phyloP scores from a whole-genome alignment of 1,140 invertebrate species.

The Psix sp. region DNA sequence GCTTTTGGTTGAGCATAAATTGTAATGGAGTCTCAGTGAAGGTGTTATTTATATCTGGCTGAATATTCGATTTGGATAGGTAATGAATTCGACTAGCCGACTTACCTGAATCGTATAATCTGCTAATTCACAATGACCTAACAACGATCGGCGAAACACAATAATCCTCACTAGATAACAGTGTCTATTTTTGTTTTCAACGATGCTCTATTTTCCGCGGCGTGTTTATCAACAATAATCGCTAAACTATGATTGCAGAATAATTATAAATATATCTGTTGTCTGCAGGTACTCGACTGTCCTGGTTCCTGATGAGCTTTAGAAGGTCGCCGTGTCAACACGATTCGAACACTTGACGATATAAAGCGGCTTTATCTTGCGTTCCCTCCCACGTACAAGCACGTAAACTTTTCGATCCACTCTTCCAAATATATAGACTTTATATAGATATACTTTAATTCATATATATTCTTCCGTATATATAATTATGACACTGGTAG shows the following conservation, averaged over 20 bases:
- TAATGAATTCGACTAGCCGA: neutral
- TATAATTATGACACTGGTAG: constrained; percentile 54
- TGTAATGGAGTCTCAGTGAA: too few species aligned
- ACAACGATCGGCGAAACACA: constrained; percentile 37
- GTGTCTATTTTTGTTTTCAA: constrained; percentile 16
- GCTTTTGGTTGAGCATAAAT: too few species aligned
- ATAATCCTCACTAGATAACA: constrained; percentile 51
- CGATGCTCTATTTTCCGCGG: constrained; percentile 30
- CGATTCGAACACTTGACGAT: constrained; percentile 37
- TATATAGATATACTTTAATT: constrained; percentile 54
- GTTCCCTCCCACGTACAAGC: constrained; percentile 29
- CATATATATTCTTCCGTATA: constrained; percentile 57
- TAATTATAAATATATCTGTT: constrained; percentile 74
- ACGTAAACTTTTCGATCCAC: constrained; percentile 44
- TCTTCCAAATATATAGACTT: constrained; percentile 58
- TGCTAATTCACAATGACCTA: constrained; percentile 27
- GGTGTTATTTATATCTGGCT: too few species aligned
- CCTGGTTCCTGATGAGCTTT: constrained; percentile 68
- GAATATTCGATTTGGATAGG: neutral
- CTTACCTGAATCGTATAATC: constrained; percentile 42
- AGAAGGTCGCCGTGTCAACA: constrained; percentile 48
- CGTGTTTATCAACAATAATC: constrained; percentile 38
- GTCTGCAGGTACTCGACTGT: constrained; percentile 72
- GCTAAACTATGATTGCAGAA: constrained; percentile 54
- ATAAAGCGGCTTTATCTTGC: constrained; percentile 37